Conservation (phyloP, 2,888 invertebrate species). For the Lasioglossum leucozonium region DNA sequence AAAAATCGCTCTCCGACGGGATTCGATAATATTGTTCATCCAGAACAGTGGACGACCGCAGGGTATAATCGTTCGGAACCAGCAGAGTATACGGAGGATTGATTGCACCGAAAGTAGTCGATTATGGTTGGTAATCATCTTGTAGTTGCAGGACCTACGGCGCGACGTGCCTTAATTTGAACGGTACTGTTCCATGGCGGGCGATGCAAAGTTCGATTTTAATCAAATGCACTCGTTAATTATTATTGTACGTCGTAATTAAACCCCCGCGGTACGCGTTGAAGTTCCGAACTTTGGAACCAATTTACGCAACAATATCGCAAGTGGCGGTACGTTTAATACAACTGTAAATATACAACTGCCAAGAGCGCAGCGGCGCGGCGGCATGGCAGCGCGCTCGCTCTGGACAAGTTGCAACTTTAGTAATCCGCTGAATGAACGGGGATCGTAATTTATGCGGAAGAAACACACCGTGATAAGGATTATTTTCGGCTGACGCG, state of each 20-base stretch:
- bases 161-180: background rate
- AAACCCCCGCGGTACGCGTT: conserved; percentile 3
- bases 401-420: conserved; percentile 7
- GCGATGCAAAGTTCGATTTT: conserved; percentile 14
- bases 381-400: background rate
- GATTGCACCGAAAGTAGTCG: background rate
- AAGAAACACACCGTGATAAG: background rate
- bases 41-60: background rate
- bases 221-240: conserved; percentile 28
- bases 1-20: background rate
- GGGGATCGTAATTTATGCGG: background rate
- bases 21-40: background rate
- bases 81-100: background rate
- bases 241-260: conserved; percentile 10
- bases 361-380: background rate
- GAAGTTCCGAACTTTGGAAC: conserved; percentile 28
- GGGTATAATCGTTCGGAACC: background rate
- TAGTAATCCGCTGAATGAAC: background rate
- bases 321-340: background rate
- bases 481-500: background rate
- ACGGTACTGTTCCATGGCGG: background rate
- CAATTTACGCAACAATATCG: conserved; percentile 23
- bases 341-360: background rate
- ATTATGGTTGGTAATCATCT: background rate
- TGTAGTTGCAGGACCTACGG: background rate